phyloP scores from a whole-genome alignment of 2,888 invertebrate genomes.

The Scrobipalpa atriplicella region DNA sequence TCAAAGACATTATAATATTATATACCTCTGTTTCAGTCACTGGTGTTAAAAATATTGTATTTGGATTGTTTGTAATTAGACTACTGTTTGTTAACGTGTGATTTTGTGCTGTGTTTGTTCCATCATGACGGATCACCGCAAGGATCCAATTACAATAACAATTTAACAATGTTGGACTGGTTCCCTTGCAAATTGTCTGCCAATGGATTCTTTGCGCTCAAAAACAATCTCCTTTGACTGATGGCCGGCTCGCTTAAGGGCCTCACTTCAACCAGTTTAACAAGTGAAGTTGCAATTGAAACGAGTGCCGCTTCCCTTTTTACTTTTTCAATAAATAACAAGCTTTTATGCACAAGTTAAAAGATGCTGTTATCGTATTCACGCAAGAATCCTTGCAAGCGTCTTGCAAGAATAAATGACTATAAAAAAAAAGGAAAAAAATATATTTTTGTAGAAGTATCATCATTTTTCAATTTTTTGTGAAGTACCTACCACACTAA shows the following conservation, averaged over 20 bases:
- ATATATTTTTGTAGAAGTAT: too few species aligned
- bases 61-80: too few species aligned
- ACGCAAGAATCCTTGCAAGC: background rate
- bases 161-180: constrained; percentile 23
- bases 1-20: too few species aligned
- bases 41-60: too few species aligned
- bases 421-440: background rate
- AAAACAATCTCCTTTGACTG: constrained; percentile 57
- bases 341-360: background rate
- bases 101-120: too few species aligned
- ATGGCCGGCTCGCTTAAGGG: constrained; percentile 35
- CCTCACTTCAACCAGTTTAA: constrained; percentile 30
- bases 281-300: constrained; percentile 26
- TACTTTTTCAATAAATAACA: constrained; percentile 20
- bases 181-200: constrained; percentile 50
- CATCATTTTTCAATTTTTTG: too few species aligned
- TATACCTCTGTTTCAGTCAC: too few species aligned
- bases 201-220: constrained; percentile 64
- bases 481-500: background rate
- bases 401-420: background rate
- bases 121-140: constrained; percentile 14
- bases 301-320: constrained; percentile 15
- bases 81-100: too few species aligned
- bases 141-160: constrained; percentile 31
- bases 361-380: background rate